Evolutionary conservation across 2,888 invertebrate genomes (phyloP).

Genomic region (Trichacis sp.): DNA sequence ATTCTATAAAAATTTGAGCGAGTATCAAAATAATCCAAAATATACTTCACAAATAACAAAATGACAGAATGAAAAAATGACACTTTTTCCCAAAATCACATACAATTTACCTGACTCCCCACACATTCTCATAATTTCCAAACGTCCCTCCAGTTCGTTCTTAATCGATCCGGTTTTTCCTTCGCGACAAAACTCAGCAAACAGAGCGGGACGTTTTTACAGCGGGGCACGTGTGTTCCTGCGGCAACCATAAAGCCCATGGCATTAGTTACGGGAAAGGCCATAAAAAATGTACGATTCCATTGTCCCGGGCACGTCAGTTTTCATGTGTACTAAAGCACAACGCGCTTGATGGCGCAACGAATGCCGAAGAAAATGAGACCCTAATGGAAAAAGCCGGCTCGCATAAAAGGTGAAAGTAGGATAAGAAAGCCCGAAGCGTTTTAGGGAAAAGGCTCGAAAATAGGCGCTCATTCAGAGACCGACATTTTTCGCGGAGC

Average conservation of each 20-base stretch:
- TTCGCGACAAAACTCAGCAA: constrained; percentile 55
- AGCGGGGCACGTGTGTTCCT: constrained; percentile 30
- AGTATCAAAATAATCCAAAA: too few relatives aligned
- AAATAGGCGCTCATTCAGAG: constrained; percentile 5
- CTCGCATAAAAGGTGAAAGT: constrained; percentile 18
- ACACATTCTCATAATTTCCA: too few relatives aligned
- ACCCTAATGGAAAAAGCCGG: constrained; percentile 10
- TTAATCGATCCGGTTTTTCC: constrained; percentile 20
- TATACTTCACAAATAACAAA: too few relatives aligned
- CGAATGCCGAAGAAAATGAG: constrained; percentile 12
- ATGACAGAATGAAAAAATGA: too few relatives aligned
- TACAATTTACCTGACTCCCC: too few relatives aligned
- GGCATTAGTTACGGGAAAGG: constrained; percentile 56
- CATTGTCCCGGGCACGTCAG: constrained; percentile 42
- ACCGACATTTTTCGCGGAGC: not conserved
- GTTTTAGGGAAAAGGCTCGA: constrained; percentile 3
- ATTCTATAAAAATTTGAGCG: too few relatives aligned
- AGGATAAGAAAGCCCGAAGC: not conserved
- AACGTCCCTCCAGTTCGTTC: too few relatives aligned
- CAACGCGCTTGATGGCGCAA: constrained; percentile 15
- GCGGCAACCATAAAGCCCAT: constrained; percentile 35
- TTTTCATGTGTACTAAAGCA: constrained; percentile 15
- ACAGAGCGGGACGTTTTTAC: constrained; percentile 54
- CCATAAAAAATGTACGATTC: constrained; percentile 57
- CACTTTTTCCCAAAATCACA: too few relatives aligned